Conservation (phyloP, 1,140 invertebrate genomes). For the Luehdorfia chinensis region DNA sequence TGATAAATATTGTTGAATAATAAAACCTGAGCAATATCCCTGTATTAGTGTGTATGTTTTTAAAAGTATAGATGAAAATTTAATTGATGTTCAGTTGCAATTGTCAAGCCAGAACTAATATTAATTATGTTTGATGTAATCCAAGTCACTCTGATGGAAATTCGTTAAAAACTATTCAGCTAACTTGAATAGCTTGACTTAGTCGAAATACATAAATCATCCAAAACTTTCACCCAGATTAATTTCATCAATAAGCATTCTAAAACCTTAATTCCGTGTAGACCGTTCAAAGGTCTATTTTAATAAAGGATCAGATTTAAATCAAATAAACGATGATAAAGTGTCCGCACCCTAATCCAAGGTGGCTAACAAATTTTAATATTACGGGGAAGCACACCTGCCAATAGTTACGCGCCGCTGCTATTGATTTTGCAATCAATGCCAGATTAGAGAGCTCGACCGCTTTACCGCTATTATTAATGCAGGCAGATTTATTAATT, state of each 20-base stretch:
- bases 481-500: slow-evolving; percentile 41
- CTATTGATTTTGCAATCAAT: slow-evolving; percentile 72
- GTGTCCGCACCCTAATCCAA: slow-evolving; percentile 50
- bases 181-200: too few species aligned
- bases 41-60: too few species aligned
- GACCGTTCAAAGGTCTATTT: slow-evolving; percentile 29
- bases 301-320: slow-evolving; percentile 53
- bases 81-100: too few species aligned
- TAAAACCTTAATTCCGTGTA: slow-evolving; percentile 8
- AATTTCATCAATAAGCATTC: neutral
- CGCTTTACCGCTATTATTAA: slow-evolving; percentile 31
- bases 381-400: slow-evolving; percentile 48
- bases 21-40: too few species aligned
- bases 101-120: too few species aligned
- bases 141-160: too few species aligned
- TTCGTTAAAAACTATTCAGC: too few species aligned
- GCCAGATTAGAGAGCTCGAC: slow-evolving; percentile 44
- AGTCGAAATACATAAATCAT: too few species aligned
- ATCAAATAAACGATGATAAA: slow-evolving; percentile 51
- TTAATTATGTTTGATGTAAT: too few species aligned
- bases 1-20: too few species aligned
- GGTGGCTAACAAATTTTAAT: slow-evolving; percentile 59
- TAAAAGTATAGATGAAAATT: too few species aligned
- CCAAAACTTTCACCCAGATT: too few species aligned
- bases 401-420: slow-evolving; percentile 42